Conservation (phyloP, 2,888 invertebrate genomes). For the Barypeithes pellucidus region DNA sequence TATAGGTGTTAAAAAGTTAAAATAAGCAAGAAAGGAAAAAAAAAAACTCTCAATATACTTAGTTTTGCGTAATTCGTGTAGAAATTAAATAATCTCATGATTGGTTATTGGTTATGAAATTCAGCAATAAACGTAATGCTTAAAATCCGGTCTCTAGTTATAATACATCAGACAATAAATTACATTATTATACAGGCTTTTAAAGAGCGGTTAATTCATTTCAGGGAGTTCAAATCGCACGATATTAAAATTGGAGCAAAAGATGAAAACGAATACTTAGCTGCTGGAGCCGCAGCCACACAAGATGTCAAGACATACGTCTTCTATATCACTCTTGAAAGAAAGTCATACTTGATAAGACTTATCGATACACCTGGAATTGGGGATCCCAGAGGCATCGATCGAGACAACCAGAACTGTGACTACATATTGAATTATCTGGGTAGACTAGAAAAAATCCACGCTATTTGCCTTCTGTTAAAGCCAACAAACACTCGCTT, state of each 20-base stretch:
- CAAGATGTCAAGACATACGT: conserved; percentile 59
- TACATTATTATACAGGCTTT: too few species aligned
- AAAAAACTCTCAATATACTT: too few species aligned
- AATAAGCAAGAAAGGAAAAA: too few species aligned
- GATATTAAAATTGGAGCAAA: conserved; percentile 55
- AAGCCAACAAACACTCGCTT: conserved; percentile 63
- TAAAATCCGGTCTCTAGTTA: too few species aligned
- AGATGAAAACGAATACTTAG: conserved; percentile 58
- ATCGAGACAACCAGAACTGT: conserved; percentile 60
- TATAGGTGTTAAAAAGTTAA: too few species aligned
- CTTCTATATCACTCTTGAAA: conserved; percentile 54
- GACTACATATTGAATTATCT: conserved; percentile 63
- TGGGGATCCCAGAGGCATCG: conserved; percentile 58
- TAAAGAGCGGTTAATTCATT: not conserved
- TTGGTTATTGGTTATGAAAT: too few species aligned
- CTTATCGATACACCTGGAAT: conserved; percentile 67
- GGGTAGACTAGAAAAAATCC: conserved; percentile 61
- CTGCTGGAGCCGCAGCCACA: conserved; percentile 56
- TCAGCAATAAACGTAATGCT: too few species aligned
- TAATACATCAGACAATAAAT: too few species aligned
- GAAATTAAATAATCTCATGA: too few species aligned
- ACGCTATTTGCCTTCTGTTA: conserved; percentile 64
- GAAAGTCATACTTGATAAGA: conserved; percentile 55
- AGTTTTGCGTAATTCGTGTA: too few species aligned
- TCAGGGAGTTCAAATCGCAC: conserved; percentile 32